These are phyloP conservation scores for Oreocharis arfaki DNA, from an alignment of 2,113 vertebrate genomes.

Conservation along the genomic window DNA sequence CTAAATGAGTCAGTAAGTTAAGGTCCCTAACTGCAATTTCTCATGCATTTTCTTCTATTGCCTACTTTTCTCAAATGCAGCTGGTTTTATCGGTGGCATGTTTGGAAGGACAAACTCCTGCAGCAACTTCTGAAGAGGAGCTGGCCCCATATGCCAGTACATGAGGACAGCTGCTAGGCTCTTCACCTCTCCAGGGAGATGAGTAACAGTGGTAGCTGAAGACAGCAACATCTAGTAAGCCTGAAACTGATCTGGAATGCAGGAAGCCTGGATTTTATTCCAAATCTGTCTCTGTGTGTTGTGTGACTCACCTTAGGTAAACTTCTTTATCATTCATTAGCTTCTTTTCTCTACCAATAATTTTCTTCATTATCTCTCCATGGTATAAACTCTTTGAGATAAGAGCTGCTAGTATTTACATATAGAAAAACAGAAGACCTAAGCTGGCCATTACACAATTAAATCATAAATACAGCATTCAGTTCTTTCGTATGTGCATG, in stretches of 20 bases:
- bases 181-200: background rate
- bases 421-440: background rate
- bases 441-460: background rate
- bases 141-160: background rate
- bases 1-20: background rate
- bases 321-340: background rate
- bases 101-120: background rate
- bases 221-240: background rate
- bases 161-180: background rate
- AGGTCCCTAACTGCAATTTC: background rate
- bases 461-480: background rate
- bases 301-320: background rate
- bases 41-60: background rate
- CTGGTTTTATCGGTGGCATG: background rate
- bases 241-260: background rate
- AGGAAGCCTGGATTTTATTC: background rate
- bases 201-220: background rate
- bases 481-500: background rate
- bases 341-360: background rate
- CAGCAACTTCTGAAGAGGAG: background rate
- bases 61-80: background rate
- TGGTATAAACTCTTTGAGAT: background rate
- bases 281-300: background rate
- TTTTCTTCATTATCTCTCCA: background rate
- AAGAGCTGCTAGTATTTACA: background rate